Conservation (phyloP, 2,797 vertebrate species). For the Coranthus polyacanthus region DNA sequence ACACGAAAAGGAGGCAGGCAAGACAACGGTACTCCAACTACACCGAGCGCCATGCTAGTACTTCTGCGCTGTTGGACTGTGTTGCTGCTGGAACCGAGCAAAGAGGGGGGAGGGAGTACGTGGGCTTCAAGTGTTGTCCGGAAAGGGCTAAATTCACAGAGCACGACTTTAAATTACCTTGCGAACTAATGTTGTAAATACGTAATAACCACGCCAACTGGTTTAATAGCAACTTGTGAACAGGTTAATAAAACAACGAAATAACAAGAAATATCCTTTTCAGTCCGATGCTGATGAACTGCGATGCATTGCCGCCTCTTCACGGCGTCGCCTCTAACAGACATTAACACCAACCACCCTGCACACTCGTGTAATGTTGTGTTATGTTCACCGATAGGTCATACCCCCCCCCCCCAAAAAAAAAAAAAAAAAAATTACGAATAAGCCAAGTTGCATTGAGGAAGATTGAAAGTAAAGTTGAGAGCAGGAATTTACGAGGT, state of each 20-base stretch:
- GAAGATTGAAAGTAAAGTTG: neutral
- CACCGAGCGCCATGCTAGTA: conserved; percentile 80
- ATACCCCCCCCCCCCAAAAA: too few relatives aligned
- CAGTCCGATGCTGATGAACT: neutral
- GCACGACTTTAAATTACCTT: neutral
- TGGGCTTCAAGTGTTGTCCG: conserved; percentile 44
- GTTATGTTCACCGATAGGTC: too few relatives aligned
- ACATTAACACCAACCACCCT: neutral
- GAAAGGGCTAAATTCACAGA: neutral
- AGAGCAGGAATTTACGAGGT: conserved; percentile 29
- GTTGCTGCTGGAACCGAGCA: conserved; percentile 70
- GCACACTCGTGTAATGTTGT: too few relatives aligned
- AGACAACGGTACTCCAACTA: conserved; percentile 59
- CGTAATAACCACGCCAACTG: neutral
- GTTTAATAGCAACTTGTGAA: too few relatives aligned
- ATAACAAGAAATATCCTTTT: neutral
- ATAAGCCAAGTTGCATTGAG: neutral
- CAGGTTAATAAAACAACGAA: neutral
- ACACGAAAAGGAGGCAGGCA: conserved; percentile 40
- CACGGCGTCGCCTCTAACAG: neutral
- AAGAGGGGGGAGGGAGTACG: conserved; percentile 50
- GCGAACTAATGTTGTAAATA: neutral
- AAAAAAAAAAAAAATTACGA: neutral
- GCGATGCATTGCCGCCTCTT: rapidly evolving
- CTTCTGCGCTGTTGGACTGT: conserved; percentile 53